Conservation (phyloP, 1,140 invertebrate species). For the Ceratina japonica region DNA sequence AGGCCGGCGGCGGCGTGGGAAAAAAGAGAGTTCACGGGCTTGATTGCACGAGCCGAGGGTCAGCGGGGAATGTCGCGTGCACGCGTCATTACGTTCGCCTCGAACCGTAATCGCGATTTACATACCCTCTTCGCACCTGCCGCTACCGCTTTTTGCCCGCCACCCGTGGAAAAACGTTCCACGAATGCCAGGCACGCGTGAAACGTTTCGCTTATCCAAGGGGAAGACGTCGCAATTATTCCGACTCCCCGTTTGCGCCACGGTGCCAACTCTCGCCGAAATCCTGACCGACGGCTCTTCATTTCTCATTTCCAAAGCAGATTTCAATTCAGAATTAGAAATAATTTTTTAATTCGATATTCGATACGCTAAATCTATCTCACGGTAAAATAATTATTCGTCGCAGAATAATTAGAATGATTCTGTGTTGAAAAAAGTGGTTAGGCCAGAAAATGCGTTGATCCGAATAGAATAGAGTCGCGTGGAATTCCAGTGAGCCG, state of each 20-base stretch:
- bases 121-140: constrained; percentile 18
- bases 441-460: background rate
- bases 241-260: background rate
- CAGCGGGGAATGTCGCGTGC: constrained; percentile 36
- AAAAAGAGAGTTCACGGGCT: constrained; percentile 5
- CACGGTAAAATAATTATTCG: no score
- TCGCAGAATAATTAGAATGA: no score
- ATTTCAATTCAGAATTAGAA: no score
- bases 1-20: background rate
- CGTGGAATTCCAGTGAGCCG: background rate
- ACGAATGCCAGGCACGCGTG: constrained; percentile 29
- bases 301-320: no score
- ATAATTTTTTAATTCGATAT: no score
- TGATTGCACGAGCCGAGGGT: constrained; percentile 32
- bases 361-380: no score
- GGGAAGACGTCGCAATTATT: background rate
- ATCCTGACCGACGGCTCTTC: no score
- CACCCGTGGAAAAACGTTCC: constrained; percentile 8
- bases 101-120: constrained; percentile 24
- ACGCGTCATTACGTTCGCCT: constrained; percentile 29
- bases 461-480: background rate
- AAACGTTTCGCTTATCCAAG: constrained; percentile 2
- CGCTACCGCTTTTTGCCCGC: background rate
- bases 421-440: background rate
- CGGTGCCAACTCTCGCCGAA: no score